Evolutionary conservation across 2,797 vertebrate species (phyloP), one percentile per base, ranked within the genome.

Genomic region (Myotis myotis): DNA sequence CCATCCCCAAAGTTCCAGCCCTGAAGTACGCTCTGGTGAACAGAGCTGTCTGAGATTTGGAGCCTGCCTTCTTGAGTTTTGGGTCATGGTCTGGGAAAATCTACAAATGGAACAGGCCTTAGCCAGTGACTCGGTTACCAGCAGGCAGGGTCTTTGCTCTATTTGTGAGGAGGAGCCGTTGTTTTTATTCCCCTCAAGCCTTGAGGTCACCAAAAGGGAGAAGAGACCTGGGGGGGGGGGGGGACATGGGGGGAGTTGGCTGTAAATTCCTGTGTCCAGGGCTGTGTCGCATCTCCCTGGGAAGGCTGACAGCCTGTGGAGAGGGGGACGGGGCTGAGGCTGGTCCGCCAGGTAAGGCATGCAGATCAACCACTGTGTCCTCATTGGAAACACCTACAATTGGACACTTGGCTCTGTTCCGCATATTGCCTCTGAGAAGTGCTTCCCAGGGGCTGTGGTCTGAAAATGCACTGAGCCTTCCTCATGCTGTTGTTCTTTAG

Each of bases 71-170:
- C 33, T 17, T 94, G 70, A 81, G 47, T 83, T 90, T 60, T 70
- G 55, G 91, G 74, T 79, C 47, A 36, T 84, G 90, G 94, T 72
- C 92, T 78, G 78, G 79, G 87, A 82, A 53, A 81, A 72, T 87
- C 72, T 93, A 55, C 22, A 92, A 44, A 86, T 12, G 28, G 86
- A 80, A 53, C 68, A 55, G 74, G 72, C 36, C 44, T 36, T 87
- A 22, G 4, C 53, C 36, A 57, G 82, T 93, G 93, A 86, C 57
- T 94, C 62, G 10, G n/a, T 20, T 16, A 55, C 68, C 60, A 30
- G 25, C 51, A 41, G 74, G 28, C 88, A 93, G 78, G 36, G 23
- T 71, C 33, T 47, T 86, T 38, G 51, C 57, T 74, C 44, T 71
- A 11, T 44, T 88, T 74, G 47, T 28, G 11, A 79, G 33, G 57